Conservation (phyloP, 2,113 vertebrate species). For the Pan troglodytes region NHGRI_mPanTro3-v2.1_pri NC_072407.2:116210501-116211000, state of each 20-base stretch:
- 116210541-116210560: neutral
- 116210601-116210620: neutral
- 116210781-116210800: neutral
- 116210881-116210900: neutral
- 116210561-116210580: neutral
- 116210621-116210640: neutral
- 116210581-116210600: neutral
- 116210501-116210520: neutral
- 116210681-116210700: fast-evolving
- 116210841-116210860: neutral
- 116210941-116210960: neutral
- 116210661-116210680: neutral
- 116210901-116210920: neutral
- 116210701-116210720: neutral
- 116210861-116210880: neutral
- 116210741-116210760: neutral
- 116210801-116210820: neutral
- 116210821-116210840: neutral
- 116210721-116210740: neutral
- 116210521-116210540: neutral
- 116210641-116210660: neutral
- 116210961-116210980: neutral
- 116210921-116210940: neutral
- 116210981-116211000: neutral
- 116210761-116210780: neutral